Conservation (phyloP, 2,113 vertebrate genomes). For the Fregetta grallaria region DNA sequence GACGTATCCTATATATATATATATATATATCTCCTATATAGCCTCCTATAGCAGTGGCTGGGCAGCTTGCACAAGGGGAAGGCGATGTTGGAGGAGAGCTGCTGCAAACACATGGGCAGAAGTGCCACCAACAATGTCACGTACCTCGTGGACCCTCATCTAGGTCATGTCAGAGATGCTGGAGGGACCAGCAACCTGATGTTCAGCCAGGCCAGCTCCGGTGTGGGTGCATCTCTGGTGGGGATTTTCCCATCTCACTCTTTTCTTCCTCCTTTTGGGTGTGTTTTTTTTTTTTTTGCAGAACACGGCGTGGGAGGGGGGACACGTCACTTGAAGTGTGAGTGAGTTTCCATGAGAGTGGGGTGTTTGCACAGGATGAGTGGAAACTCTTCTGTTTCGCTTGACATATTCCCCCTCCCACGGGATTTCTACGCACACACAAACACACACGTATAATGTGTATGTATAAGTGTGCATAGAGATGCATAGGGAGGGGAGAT, state of each 20-base stretch:
- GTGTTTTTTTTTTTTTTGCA: too few species aligned
- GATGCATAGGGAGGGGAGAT: neutral
- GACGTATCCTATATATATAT: neutral
- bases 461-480: neutral
- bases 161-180: neutral
- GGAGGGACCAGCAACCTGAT: neutral
- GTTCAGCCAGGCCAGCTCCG: neutral
- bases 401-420: neutral
- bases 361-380: neutral
- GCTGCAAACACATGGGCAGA: neutral
- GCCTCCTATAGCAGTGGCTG: neutral
- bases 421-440: neutral
- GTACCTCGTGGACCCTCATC: neutral
- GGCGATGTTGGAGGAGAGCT: neutral
- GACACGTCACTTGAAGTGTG: neutral
- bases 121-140: neutral
- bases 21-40: neutral
- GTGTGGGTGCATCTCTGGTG: accelerated
- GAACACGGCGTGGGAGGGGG: neutral
- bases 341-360: neutral
- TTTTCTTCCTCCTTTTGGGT: neutral
- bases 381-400: neutral
- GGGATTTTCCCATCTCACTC: neutral
- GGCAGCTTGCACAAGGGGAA: neutral
- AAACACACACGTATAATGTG: accelerated